Conservation (phyloP, 1,140 invertebrate genomes). For the Cyclina sinensis region DNA sequence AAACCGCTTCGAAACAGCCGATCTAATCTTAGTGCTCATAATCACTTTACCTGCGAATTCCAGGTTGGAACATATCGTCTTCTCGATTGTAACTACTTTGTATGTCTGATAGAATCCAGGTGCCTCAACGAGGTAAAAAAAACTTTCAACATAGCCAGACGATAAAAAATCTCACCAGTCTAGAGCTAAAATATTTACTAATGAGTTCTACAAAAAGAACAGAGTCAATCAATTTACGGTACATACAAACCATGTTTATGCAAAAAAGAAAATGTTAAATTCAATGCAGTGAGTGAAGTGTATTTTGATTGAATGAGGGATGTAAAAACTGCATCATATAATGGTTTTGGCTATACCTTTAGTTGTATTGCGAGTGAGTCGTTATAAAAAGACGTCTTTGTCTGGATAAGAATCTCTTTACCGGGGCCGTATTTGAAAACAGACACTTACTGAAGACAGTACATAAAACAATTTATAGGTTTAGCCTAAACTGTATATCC, state of each 20-base stretch:
- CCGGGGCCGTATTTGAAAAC: neutral
- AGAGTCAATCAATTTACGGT: constrained; percentile 6
- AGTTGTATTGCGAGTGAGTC: neutral
- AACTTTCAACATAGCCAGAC: constrained; percentile 35
- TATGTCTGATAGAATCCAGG: constrained; percentile 46
- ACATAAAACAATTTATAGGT: constrained; percentile 4
- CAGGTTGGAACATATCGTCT: constrained; percentile 25
- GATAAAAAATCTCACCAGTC: constrained; percentile 25
- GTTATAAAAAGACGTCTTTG: neutral
- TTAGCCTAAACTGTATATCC: neutral
- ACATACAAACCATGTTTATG: neutral
- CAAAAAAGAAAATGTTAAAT: neutral
- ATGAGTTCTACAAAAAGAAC: constrained; percentile 21
- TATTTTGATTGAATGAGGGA: neutral
- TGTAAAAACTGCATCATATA: neutral
- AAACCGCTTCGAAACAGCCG: constrained; percentile 29
- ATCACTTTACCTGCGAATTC: constrained; percentile 51
- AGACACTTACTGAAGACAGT: neutral
- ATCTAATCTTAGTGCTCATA: constrained; percentile 30
- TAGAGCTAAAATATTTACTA: constrained; percentile 31
- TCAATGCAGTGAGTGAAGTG: neutral
- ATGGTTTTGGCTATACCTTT: neutral
- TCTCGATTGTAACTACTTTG: constrained; percentile 38
- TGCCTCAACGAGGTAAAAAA: constrained; percentile 23
- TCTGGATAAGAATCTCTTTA: neutral